These are phyloP conservation scores for Creontiades dilutus DNA, from an alignment of 2,888 invertebrate genomes.

Conservation along the genomic window DNA sequence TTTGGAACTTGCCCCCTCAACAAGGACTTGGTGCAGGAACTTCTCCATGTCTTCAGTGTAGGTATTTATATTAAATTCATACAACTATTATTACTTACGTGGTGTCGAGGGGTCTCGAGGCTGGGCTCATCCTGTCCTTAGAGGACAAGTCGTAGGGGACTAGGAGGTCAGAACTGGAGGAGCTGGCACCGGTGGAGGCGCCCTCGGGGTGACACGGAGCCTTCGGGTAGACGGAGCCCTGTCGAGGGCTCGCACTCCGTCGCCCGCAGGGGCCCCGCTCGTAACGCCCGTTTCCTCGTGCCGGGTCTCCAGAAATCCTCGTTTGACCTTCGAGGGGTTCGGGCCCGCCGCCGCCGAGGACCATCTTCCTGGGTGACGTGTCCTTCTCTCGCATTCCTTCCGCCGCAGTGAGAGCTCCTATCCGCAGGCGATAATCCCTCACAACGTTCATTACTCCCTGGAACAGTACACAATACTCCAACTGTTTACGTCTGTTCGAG, in stretches of 20 bases:
- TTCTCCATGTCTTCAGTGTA: no score
- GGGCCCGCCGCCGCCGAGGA: slow-evolving; percentile 77
- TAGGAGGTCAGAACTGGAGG: slow-evolving; percentile 79
- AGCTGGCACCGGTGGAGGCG: slow-evolving; percentile 65
- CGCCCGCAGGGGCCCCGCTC: slow-evolving; percentile 77
- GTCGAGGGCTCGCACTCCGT: slow-evolving; percentile 82
- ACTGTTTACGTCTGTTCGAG: neutral
- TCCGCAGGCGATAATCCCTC: slow-evolving; percentile 58
- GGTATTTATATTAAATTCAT: no score
- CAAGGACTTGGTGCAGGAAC: no score
- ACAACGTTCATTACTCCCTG: slow-evolving; percentile 65
- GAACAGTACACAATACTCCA: neutral
- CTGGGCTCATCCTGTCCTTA: slow-evolving; percentile 77
- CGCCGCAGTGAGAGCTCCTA: slow-evolving; percentile 68
- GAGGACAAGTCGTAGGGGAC: slow-evolving; percentile 86
- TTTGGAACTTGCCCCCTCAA: no score
- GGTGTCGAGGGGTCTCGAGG: slow-evolving; percentile 77
- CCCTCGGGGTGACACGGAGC: slow-evolving; percentile 77
- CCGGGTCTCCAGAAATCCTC: slow-evolving; percentile 43
- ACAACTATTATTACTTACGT: slow-evolving; percentile 72
- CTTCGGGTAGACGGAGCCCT: slow-evolving; percentile 86
- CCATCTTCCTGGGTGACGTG: slow-evolving; percentile 91
- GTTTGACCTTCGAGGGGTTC: slow-evolving; percentile 80
- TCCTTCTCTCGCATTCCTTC: slow-evolving; percentile 92
- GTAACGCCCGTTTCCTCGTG: slow-evolving; percentile 54